These are phyloP conservation scores for Rhea americana DNA, from an alignment of 2,113 vertebrate genomes.

Conservation along the genomic window DNA sequence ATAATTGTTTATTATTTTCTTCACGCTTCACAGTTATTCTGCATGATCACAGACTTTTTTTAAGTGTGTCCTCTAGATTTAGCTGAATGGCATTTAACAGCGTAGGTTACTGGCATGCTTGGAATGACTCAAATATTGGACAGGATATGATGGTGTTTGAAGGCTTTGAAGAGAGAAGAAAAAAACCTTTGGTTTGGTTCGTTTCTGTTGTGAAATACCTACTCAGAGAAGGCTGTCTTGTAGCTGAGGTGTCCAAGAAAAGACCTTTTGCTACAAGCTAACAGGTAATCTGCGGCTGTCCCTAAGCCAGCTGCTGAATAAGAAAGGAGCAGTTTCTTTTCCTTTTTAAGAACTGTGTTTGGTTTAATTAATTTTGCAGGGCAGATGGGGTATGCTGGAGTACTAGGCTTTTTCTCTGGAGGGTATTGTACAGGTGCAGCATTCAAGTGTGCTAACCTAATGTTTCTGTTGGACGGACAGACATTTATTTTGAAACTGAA, in stretches of 20 bases:
- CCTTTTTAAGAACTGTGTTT: neutral
- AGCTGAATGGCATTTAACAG: neutral
- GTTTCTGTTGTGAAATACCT: neutral
- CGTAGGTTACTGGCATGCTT: neutral
- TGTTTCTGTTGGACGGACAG: neutral
- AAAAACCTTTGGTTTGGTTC: neutral
- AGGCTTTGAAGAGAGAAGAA: neutral
- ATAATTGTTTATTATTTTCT: neutral
- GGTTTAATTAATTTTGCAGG: neutral
- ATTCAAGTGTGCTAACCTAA: accelerated
- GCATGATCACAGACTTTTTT: neutral
- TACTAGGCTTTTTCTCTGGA: neutral
- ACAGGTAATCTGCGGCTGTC: neutral
- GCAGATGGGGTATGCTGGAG: neutral
- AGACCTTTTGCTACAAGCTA: neutral
- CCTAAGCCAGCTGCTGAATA: neutral
- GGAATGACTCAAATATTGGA: neutral
- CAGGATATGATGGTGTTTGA: neutral
- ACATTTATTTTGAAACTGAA: neutral
- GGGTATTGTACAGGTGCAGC: neutral
- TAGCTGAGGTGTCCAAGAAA: neutral
- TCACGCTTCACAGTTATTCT: neutral
- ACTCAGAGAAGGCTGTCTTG: neutral
- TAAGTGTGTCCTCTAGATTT: neutral
- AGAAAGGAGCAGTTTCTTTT: neutral